Conservation (phyloP, 2,888 invertebrate species). For the Zhuqinia jingwanae region DNA sequence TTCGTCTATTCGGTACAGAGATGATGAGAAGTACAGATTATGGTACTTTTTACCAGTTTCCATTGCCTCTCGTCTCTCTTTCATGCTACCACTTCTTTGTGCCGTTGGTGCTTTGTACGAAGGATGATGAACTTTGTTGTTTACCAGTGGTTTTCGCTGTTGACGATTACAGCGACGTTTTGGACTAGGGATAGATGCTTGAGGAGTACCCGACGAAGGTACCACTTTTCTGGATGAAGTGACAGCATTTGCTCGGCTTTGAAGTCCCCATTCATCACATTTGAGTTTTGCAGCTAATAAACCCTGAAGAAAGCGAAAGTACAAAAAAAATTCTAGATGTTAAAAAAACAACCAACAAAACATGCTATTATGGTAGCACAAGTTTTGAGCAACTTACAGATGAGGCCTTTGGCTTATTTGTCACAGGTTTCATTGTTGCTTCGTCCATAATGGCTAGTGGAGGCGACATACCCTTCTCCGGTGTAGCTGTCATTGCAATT, state of each 20-base stretch:
- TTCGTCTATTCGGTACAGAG: slow-evolving; percentile 62
- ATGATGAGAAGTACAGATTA: slow-evolving; percentile 6
- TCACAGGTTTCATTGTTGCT: background rate
- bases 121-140: slow-evolving; percentile 27
- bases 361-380: background rate
- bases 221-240: background rate
- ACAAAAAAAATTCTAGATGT: background rate
- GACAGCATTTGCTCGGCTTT: background rate
- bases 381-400: too few species aligned
- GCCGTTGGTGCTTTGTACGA: slow-evolving; percentile 27
- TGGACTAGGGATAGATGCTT: background rate
- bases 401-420: background rate
- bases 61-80: slow-evolving; percentile 48
- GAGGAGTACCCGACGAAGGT: background rate
- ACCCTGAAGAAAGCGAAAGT: slow-evolving; percentile 43
- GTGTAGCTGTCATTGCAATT: background rate
- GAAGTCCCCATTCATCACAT: slow-evolving; percentile 64
- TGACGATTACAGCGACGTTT: background rate
- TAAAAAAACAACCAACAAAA: background rate
- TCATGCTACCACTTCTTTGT: slow-evolving; percentile 43
- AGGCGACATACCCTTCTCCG: background rate
- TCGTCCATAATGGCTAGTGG: background rate
- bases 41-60: slow-evolving; percentile 34
- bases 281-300: slow-evolving; percentile 59
- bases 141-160: background rate